Evolutionary conservation across 1,140 invertebrate species (phyloP).

Genomic region (Agrypnia vestita): DNA sequence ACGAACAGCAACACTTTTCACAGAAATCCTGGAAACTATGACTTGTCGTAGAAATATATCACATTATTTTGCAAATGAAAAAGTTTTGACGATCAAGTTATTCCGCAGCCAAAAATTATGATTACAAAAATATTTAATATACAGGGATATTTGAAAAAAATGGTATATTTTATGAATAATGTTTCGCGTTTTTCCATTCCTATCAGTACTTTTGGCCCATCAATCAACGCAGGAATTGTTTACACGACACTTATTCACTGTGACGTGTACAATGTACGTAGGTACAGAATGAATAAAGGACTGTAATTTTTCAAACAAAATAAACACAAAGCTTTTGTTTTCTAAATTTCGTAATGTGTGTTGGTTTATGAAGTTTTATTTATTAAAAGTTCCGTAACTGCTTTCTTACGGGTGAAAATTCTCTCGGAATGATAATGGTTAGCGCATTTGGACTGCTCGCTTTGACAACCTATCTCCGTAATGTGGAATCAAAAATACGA

Average conservation of each 20-base stretch:
- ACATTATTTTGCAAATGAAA: too few relatives aligned
- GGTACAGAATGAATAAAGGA: conserved; percentile 34
- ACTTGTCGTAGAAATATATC: too few relatives aligned
- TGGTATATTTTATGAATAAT: conserved; percentile 19
- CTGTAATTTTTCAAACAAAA: conserved; percentile 34
- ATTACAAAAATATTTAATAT: neutral
- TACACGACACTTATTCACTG: conserved; percentile 28
- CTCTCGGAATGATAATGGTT: too few relatives aligned
- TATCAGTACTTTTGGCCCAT: conserved; percentile 22
- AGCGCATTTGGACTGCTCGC: too few relatives aligned
- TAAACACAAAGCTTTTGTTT: neutral
- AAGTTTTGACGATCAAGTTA: too few relatives aligned
- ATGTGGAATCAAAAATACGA: too few relatives aligned
- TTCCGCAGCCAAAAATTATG: neutral
- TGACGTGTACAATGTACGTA: neutral
- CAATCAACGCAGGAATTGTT: conserved; percentile 26
- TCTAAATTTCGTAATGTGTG: neutral
- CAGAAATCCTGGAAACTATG: too few relatives aligned
- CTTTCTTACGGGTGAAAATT: too few relatives aligned
- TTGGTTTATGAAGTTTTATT: neutral
- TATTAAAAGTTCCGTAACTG: too few relatives aligned
- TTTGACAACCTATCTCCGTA: too few relatives aligned
- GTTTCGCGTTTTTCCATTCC: conserved; percentile 29
- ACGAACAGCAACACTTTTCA: too few relatives aligned
- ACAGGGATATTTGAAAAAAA: neutral